phyloP scores from a whole-genome alignment of 2,113 vertebrate species.

The Anoplopoma fimbria region DNA sequence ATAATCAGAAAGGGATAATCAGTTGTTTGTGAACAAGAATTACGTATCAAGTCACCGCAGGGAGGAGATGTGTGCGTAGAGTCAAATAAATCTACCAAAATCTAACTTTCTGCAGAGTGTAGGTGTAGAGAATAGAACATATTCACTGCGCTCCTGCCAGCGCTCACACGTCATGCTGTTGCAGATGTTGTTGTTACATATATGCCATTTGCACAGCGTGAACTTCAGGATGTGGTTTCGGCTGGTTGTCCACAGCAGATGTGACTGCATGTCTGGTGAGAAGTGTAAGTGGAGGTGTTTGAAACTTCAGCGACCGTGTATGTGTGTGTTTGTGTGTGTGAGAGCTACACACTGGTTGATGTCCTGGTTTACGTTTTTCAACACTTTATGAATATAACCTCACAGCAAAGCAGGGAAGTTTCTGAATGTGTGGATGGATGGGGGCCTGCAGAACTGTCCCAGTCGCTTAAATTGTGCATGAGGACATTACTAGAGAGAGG shows the following conservation, averaged over 20 bases:
- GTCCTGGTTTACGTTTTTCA: slow-evolving; percentile 28
- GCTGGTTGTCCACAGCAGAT: slow-evolving; percentile 33
- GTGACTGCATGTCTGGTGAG: slow-evolving; percentile 26
- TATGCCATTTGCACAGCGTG: slow-evolving; percentile 28
- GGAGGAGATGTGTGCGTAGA: slow-evolving; percentile 43
- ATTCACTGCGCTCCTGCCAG: slow-evolving; percentile 8
- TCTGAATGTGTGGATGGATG: slow-evolving; percentile 49
- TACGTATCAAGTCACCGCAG: slow-evolving; percentile 20
- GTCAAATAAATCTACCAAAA: slow-evolving; percentile 29
- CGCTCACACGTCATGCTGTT: slow-evolving; percentile 9
- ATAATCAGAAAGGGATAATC: slow-evolving; percentile 54
- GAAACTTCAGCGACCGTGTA: background rate
- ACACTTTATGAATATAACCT: slow-evolving; percentile 48
- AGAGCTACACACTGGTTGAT: slow-evolving; percentile 15
- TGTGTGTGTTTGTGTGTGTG: background rate
- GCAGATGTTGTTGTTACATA: slow-evolving; percentile 40
- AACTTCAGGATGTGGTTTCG: slow-evolving; percentile 66
- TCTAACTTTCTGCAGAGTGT: slow-evolving; percentile 44
- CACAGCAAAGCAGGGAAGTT: slow-evolving; percentile 33
- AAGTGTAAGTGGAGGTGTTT: slow-evolving; percentile 21
- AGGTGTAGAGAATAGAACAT: slow-evolving; percentile 49
- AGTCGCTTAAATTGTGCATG: slow-evolving; percentile 60
- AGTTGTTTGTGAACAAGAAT: slow-evolving; percentile 52
- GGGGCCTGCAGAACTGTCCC: slow-evolving; percentile 36
- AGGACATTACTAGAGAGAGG: slow-evolving; percentile 62